These are phyloP conservation scores for Orthosia gracilis DNA, from an alignment of 2,888 invertebrate genomes.

Conservation along the genomic window DNA sequence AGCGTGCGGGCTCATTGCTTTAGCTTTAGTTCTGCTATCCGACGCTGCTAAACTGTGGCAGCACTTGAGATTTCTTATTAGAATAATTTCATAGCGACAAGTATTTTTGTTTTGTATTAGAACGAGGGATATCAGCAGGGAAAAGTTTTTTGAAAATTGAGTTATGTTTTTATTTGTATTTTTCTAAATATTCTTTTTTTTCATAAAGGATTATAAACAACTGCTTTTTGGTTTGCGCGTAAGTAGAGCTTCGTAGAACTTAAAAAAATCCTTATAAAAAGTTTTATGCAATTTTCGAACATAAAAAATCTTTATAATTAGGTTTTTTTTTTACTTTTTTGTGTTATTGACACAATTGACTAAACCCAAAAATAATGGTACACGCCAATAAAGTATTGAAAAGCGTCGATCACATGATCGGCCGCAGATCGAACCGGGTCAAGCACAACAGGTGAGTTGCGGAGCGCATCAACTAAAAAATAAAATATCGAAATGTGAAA, in stretches of 20 bases:
- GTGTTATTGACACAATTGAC: slow-evolving; percentile 8
- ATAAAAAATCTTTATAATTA: slow-evolving; percentile 37
- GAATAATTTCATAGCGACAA: slow-evolving; percentile 40
- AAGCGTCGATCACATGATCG: slow-evolving; percentile 89
- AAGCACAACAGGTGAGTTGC: slow-evolving; percentile 91
- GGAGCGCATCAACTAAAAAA: slow-evolving; percentile 91
- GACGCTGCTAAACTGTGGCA: slow-evolving; percentile 81
- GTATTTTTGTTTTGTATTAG: background rate
- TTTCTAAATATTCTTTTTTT: background rate
- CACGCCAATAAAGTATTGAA: slow-evolving; percentile 81
- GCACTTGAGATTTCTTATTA: slow-evolving; percentile 73
- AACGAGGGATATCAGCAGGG: too few species aligned
- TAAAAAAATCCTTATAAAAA: background rate
- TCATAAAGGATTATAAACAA: background rate
- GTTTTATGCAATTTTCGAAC: background rate
- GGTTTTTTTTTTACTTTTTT: slow-evolving; percentile 39
- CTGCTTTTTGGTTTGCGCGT: background rate
- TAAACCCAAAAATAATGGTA: slow-evolving; percentile 69
- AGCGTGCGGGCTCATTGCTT: slow-evolving; percentile 64
- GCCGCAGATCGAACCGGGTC: slow-evolving; percentile 90
- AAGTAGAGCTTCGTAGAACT: background rate
- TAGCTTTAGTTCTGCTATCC: slow-evolving; percentile 86
- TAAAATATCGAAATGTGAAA: slow-evolving; percentile 91
- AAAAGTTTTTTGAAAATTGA: background rate
- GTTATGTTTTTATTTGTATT: background rate